Evolutionary conservation across 2,113 vertebrate species (phyloP), one percentile per base, ranked within the genome.

Genomic region (Hippocampus mohnikei): DNA sequence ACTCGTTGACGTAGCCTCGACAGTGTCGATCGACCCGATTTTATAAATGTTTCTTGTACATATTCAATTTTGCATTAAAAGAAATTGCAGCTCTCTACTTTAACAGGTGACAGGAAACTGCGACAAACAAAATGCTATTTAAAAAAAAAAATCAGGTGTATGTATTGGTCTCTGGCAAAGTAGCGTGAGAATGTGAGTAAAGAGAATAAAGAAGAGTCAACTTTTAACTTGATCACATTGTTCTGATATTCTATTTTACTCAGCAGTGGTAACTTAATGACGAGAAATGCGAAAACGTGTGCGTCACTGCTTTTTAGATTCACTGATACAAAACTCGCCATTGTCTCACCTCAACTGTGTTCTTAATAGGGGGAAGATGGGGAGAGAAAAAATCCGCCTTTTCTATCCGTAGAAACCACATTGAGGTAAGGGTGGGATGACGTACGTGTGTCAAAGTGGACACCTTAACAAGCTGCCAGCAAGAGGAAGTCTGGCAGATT

Each of bases 291-390:
- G 33, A 37, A 37, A 7, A 37, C 5, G 33, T 27, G 25, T 27
- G 13, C 55, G 33, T 78, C 69, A 73, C 46, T 0, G 46, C 18
- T 59, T 55, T 61, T 76, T 23, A 71, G 12, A 71, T 69, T 9
- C 64, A 42, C 48, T 12, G 23, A 75, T 66, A 85, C 72, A 86
- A 69, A 77, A 37, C n/a, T 9, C 58, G 20, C 61, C 69, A 67
- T 72, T 79, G 84, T 84, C 40, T 76, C 62, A 29, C 48, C 60
- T 72, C 33, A 23, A 42, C 12, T 48, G 69, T 71, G 72, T 56
- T 50, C 65, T 69, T 41, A 66, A 66, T 55, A 25, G 69, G 13
- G 29, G 33, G 60, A 1, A 58, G 8, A 42, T 42, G 67, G n/a
- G 61, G 42, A 33, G 29, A 33, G 5, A 37, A 33, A 20, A 18